Evolutionary conservation across 2,888 invertebrate species (phyloP).

Genomic region (Adineta ricciae): DNA sequence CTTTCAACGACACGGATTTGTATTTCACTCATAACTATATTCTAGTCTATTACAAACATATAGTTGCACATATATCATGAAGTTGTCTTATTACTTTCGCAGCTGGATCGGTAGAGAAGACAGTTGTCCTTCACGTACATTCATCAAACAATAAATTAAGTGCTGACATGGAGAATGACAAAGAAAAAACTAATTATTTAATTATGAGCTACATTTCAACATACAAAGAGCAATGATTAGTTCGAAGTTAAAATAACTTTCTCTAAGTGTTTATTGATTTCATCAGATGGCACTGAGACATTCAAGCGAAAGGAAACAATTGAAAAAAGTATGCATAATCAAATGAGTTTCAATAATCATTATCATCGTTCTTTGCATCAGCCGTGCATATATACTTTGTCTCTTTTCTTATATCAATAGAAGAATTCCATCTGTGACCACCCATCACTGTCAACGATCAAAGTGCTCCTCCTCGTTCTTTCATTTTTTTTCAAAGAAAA

Average conservation of each 20-base stretch:
- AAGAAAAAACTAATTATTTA: neutral
- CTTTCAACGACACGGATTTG: neutral
- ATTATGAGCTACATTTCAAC: neutral
- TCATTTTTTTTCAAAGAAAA: neutral
- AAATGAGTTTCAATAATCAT: neutral
- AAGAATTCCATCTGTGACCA: neutral
- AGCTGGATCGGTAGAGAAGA: neutral
- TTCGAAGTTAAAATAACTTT: neutral
- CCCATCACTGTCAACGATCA: neutral
- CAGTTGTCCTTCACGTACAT: neutral
- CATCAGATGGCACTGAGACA: neutral
- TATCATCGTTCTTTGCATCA: neutral
- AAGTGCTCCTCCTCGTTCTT: neutral
- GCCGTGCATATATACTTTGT: neutral
- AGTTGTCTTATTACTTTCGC: neutral
- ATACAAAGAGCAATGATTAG: neutral
- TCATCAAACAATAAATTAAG: neutral
- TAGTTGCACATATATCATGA: neutral
- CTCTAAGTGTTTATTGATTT: neutral
- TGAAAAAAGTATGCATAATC: slow-evolving; percentile 13
- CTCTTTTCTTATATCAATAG: neutral
- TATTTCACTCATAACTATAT: neutral
- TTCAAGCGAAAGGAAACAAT: neutral
- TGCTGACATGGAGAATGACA: neutral
- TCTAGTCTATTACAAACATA: neutral